Conservation (phyloP, 1,140 invertebrate genomes). For the Portunus trituberculatus region DNA sequence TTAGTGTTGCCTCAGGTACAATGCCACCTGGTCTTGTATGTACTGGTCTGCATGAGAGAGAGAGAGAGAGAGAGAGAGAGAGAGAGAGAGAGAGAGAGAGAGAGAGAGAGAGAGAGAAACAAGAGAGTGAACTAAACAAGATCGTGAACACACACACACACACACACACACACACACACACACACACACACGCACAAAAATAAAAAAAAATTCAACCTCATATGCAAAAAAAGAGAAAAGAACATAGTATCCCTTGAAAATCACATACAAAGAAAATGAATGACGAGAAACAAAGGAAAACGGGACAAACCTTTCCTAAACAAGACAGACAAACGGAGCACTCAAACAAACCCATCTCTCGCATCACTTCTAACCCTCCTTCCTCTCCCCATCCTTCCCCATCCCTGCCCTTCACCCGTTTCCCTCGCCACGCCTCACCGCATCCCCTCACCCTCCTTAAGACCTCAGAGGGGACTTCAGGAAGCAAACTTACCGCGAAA, state of each 20-base stretch:
- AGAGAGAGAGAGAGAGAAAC: constrained; percentile 54
- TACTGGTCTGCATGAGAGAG: constrained; percentile 10
- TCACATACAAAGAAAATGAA: not conserved
- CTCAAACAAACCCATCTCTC: not conserved
- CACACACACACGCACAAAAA: not conserved
- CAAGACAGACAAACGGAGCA: not conserved
- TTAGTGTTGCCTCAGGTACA: not conserved
- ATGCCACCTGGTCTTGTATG: constrained; percentile 12
- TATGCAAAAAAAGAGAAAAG: not conserved
- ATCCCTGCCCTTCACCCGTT: not conserved
- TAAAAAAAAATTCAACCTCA: not conserved
- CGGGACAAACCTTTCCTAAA: not conserved
- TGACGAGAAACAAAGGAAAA: not conserved
- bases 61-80: constrained; percentile 40
- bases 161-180: not conserved
- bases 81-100: constrained; percentile 54
- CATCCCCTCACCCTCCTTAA: not conserved
- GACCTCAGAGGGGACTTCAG: not conserved
- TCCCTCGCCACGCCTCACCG: not conserved
- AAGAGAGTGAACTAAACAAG: not conserved
- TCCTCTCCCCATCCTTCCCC: not conserved
- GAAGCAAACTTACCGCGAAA: not conserved
- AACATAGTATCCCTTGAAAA: not conserved
- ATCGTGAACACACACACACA: not conserved
- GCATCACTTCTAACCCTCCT: not conserved